A percentile compares a stretch with the other conserved stretches of the same genome.
phyloP scores from a whole-genome alignment of 2,797 vertebrate genomes.

The Threskiornis aethiopicus region DNA sequence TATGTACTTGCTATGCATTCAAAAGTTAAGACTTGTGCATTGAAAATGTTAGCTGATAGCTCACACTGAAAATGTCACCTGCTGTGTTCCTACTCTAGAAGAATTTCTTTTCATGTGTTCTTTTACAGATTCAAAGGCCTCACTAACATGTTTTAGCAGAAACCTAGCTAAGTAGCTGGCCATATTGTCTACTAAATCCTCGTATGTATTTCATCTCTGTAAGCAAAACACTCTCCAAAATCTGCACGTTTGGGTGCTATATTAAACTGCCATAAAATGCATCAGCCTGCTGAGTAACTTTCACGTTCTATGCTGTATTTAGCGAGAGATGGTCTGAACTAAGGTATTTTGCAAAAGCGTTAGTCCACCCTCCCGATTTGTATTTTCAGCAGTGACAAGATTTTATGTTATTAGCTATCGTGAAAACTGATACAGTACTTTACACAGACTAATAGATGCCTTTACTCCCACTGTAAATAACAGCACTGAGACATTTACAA shows the following conservation, averaged over 20 bases:
- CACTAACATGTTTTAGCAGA: neutral
- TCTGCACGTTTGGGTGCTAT: neutral
- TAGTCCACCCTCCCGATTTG: neutral
- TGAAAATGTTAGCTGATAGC: neutral
- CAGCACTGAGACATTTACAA: neutral
- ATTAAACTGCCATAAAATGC: neutral
- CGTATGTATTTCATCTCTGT: neutral
- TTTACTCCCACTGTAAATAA: neutral
- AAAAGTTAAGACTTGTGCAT: neutral
- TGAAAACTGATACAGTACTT: neutral
- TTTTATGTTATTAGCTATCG: neutral
- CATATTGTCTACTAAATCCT: neutral
- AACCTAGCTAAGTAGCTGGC: neutral
- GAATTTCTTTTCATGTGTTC: neutral
- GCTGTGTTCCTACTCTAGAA: neutral
- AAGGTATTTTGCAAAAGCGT: neutral
- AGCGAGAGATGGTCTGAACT: neutral
- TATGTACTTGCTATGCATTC: neutral
- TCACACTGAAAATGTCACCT: neutral
- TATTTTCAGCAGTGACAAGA: neutral
- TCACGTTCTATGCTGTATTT: neutral
- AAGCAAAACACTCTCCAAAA: neutral
- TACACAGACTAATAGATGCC: neutral
- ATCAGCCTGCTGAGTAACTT: neutral
- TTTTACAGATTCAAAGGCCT: neutral